Evolutionary conservation across 2,888 invertebrate genomes (phyloP), one percentile per base, ranked within the genome.

Genomic region (Eretmocerus hayati): DNA sequence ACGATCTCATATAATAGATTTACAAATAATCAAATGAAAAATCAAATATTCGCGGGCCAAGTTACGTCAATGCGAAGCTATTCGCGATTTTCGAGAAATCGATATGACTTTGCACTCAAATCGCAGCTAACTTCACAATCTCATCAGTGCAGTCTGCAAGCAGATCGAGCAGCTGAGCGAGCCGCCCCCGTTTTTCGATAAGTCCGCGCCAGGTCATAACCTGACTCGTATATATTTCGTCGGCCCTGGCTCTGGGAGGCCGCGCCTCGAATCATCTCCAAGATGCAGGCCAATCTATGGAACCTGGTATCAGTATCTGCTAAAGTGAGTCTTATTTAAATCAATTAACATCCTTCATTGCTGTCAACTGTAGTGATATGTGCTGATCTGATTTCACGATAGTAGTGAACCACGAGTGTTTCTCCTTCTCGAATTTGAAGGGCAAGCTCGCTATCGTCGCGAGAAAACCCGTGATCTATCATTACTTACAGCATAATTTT

Each of bases 261-360:
- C 22, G 43, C 44, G 22, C 5, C 19, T 15, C 23, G 13, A 21
- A 13, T 5, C 26, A 35, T 26, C 19, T 11, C 21, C 44, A 50
- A 21, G 39, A 77, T 77, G 77, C 76, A 76, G 63, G 73, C 73
- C 32, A 72, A 71, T 52, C 53, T 76, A 54, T 72, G 72, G 69
- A 76, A 67, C 59, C 60, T 72, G 40, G 64, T 76, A 56, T 64
- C 73, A 43, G 66, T 65, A 38, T 65, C 74, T 42, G 56, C 72
- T 53, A 73, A 69, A 72, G 76, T 77, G 65, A 70, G 68, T 4
- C 2, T 16, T 33, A 5, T n/a, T 13, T 13, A 5, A 5, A 13
- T 5, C 15, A 5, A 5, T 16, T 13, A 13, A 13, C 5, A 15
- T 13, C 33, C 5, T 33, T 13, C n/a, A 5, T n/a, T n/a, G n/a